Percentiles rank a stretch among this genome's conserved stretches.
These are phyloP conservation scores for Chymomyza amoena DNA, from an alignment of 2,888 invertebrate species.

Conservation along the genomic window DNA sequence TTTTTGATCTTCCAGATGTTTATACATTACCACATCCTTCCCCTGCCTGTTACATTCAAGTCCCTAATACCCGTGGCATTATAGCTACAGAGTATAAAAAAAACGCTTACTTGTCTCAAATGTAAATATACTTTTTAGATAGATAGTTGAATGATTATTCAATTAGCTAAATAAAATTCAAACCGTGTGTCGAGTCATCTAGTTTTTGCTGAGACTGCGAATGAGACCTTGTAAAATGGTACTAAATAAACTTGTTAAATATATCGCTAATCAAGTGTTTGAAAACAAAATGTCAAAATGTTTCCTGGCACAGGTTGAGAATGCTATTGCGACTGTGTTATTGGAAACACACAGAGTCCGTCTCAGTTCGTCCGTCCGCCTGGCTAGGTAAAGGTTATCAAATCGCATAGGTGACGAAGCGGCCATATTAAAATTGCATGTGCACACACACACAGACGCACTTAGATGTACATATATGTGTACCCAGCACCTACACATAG, in stretches of 20 bases:
- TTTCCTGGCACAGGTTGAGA: conserved; percentile 43
- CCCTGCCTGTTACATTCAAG: too few relatives aligned
- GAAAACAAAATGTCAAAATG: conserved; percentile 14
- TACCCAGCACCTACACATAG: background rate
- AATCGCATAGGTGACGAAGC: background rate
- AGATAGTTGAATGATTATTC: background rate
- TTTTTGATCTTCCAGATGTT: too few relatives aligned
- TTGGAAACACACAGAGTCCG: conserved; percentile 1
- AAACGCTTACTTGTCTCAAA: too few relatives aligned
- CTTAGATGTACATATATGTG: background rate
- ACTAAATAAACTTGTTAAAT: background rate
- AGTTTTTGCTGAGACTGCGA: background rate
- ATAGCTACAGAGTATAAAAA: too few relatives aligned
- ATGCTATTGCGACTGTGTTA: conserved; percentile 42
- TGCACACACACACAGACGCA: conserved; percentile 35
- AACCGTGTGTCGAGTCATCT: background rate
- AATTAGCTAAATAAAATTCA: background rate
- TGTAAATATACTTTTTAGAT: too few relatives aligned
- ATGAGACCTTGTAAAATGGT: background rate
- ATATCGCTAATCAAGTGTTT: background rate
- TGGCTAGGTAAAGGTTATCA: conserved; percentile 45
- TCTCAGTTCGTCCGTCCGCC: background rate
- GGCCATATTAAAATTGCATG: conserved; percentile 14
- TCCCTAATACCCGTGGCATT: too few relatives aligned
- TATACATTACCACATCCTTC: too few relatives aligned